These are phyloP conservation scores for Chlorospingus semifuscus DNA, from an alignment of 2,797 vertebrate genomes.

Conservation along the genomic window DNA sequence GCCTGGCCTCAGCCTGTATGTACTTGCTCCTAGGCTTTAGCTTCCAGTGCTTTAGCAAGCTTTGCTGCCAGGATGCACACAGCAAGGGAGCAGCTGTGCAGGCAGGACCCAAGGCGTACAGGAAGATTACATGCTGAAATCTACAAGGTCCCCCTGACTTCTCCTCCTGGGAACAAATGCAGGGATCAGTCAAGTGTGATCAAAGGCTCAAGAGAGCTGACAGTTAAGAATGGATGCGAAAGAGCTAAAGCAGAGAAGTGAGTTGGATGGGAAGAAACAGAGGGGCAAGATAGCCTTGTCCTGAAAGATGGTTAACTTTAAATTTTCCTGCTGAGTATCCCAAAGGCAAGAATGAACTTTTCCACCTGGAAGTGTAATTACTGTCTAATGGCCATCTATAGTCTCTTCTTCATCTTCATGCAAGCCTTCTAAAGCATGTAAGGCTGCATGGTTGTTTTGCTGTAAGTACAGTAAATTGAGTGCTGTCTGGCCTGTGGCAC, in stretches of 20 bases:
- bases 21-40: neutral
- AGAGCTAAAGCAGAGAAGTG: neutral
- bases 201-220: neutral
- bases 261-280: neutral
- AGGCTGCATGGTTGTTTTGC: neutral
- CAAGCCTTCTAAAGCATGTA: neutral
- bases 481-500: neutral
- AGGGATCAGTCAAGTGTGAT: neutral
- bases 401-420: neutral
- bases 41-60: neutral
- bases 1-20: neutral
- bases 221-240: neutral
- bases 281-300: neutral
- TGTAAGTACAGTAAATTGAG: neutral
- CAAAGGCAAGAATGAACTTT: neutral
- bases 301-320: neutral
- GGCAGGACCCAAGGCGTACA: neutral
- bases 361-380: neutral
- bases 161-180: neutral
- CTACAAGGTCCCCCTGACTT: neutral
- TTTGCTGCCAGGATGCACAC: rapidly evolving
- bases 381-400: neutral
- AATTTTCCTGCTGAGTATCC: neutral
- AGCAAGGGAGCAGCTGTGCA: neutral
- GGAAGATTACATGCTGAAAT: neutral